These are phyloP conservation scores for Siniperca chuatsi DNA, from an alignment of 2,113 vertebrate genomes.

Conservation along the genomic window DNA sequence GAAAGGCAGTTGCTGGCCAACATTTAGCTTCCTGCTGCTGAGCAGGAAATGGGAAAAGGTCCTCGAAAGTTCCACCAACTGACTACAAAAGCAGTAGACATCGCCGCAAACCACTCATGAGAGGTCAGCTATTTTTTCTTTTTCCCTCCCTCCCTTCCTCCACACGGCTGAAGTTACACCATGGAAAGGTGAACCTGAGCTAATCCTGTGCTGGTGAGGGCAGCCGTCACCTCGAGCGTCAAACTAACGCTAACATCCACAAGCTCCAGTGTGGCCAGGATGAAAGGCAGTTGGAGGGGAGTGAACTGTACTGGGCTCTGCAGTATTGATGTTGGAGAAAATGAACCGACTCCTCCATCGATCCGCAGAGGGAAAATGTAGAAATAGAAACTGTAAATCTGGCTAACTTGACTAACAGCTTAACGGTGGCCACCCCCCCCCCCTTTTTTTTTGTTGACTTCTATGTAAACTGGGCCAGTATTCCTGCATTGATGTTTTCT, in stretches of 20 bases:
- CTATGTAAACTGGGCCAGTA: conserved; percentile 78
- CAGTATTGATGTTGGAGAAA: conserved; percentile 84
- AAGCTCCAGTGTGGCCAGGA: conserved; percentile 61
- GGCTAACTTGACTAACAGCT: conserved; percentile 81
- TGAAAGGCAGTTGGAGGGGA: conserved; percentile 74
- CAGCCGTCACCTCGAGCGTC: conserved; percentile 61
- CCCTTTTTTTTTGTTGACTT: conserved; percentile 44
- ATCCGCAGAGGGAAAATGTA: conserved; percentile 81
- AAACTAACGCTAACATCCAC: conserved; percentile 37
- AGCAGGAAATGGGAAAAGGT: conserved; percentile 65
- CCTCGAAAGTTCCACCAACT: conserved; percentile 52
- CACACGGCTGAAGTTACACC: conserved; percentile 51
- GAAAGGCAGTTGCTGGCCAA: conserved; percentile 47
- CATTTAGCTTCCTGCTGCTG: conserved; percentile 63
- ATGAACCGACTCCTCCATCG: conserved; percentile 82
- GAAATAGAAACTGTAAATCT: conserved; percentile 85
- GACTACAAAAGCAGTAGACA: conserved; percentile 58
- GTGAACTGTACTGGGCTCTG: conserved; percentile 67
- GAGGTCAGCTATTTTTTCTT: conserved; percentile 58
- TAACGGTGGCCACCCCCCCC: conserved; percentile 72
- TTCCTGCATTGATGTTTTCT: conserved; percentile 78
- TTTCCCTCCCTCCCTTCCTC: conserved; percentile 18
- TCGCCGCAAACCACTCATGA: conserved; percentile 63
- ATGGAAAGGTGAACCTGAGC: conserved; percentile 53
- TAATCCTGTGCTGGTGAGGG: conserved; percentile 51